Evolutionary conservation across 2,888 invertebrate species (phyloP), one percentile per base, ranked within the genome.

Genomic region (Sericinus montela): DNA sequence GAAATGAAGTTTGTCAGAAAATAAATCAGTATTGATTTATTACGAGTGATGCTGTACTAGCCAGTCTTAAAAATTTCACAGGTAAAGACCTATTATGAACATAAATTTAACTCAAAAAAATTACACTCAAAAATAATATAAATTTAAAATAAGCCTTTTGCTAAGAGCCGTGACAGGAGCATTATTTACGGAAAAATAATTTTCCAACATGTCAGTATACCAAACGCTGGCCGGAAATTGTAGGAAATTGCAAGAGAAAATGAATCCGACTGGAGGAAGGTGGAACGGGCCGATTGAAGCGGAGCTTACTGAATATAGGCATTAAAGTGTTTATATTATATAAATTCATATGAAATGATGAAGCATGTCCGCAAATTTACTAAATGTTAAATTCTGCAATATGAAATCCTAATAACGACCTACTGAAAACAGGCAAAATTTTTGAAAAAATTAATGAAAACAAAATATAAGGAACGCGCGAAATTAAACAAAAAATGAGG

Each of bases 211-310:
- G 79, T 75, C 77, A 75, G 76, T 72, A 69, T 73, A 77, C 77
- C 71, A 77, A 80, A 79, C 75, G 81, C 60, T 77, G 75, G 54
- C 87, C 88, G 88, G 88, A 88, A 86, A 87, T 88, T 87, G 84
- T 85, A 87, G 88, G 88, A 88, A 87, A 88, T 88, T 88, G 84
- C 85, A 80, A 77, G 81, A 86, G 86, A 85, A 87, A 87, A 87
- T 86, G 85, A 85, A 83, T 84, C 80, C 50, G 70, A 75, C 78
- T 75, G 73, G 75, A 77, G 73, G 75, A 78, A 75, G 73, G 75
- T 77, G 73, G 75, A 78, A 75, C 82, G 80, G 75, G 77, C 75
- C 75, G 71, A 69, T 67, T 65, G 55, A 62, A 58, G 55, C 58
- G 48, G 52, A 58, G 57, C 60, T 63, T 56, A 61, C 54, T 37